Evolutionary conservation across 2,113 vertebrate genomes (phyloP).

Genomic region (Mesoclemmys tuberculata): DNA sequence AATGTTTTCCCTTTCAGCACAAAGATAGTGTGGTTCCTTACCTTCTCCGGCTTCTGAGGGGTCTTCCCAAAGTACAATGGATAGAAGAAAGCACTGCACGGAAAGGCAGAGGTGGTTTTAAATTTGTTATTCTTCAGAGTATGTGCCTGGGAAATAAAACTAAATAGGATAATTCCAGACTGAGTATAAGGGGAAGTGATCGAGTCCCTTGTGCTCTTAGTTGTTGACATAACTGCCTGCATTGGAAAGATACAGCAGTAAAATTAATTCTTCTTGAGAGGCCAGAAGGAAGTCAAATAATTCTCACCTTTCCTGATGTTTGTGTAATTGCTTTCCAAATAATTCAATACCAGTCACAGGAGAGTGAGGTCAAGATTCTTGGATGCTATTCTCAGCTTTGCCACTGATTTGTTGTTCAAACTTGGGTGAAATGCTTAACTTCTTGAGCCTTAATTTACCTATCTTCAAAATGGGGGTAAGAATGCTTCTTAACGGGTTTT

Average conservation of each 20-base stretch:
- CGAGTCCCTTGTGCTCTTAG: neutral
- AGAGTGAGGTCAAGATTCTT: neutral
- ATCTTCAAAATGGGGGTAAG: neutral
- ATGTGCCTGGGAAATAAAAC: neutral
- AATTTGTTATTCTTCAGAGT: neutral
- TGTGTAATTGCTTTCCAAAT: neutral
- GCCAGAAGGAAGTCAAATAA: neutral
- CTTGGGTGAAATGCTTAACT: neutral
- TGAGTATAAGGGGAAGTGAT: neutral
- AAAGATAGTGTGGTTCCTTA: constrained; percentile 92
- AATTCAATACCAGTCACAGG: neutral
- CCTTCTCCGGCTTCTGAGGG: constrained; percentile 91
- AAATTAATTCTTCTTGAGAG: constrained; percentile 6
- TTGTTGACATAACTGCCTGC: neutral
- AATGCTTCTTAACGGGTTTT: neutral
- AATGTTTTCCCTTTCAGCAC: constrained; percentile 82
- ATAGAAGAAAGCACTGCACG: constrained; percentile 92
- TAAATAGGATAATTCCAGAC: neutral
- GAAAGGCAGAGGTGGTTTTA: constrained; percentile 87
- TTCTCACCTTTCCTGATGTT: neutral
- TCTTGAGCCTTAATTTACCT: neutral
- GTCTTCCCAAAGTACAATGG: constrained; percentile 94
- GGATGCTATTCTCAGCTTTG: neutral
- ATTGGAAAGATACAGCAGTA: neutral
- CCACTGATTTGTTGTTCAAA: neutral